phyloP scores from a whole-genome alignment of 2,113 vertebrate genomes.

The Ellobius talpinus region DNA sequence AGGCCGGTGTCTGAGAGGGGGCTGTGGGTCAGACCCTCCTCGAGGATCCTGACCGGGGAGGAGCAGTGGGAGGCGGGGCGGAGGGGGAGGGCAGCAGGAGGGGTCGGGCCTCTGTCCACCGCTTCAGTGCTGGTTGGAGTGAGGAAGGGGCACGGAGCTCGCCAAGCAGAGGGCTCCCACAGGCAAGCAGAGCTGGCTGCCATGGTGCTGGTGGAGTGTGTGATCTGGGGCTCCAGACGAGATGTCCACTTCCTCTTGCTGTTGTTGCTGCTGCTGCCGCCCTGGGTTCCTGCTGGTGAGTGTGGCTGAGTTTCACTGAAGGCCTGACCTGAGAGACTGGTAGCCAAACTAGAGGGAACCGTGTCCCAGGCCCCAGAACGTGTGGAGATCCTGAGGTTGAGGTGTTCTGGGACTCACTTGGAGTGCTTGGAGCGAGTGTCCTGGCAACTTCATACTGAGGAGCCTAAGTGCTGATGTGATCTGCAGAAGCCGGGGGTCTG shows the following conservation, averaged over 20 bases:
- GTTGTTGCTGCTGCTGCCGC: slow-evolving; percentile 1
- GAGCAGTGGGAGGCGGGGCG: slow-evolving; percentile 39
- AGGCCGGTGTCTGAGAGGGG: not conserved
- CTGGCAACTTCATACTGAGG: not conserved
- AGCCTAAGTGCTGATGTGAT: not conserved
- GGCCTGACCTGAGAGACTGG: not conserved
- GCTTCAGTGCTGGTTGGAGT: slow-evolving; percentile 82
- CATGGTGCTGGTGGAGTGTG: slow-evolving; percentile 68
- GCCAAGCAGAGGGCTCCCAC: slow-evolving; percentile 64
- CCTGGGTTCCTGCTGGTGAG: slow-evolving; percentile 71
- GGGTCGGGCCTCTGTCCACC: slow-evolving; percentile 81
- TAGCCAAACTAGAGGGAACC: not conserved
- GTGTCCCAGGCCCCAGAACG: not conserved
- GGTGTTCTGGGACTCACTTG: not conserved
- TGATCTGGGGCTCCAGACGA: not conserved
- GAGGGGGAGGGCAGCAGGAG: not conserved
- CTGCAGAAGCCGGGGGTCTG: too few relatives aligned
- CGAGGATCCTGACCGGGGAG: not conserved
- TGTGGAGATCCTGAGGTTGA: too few relatives aligned
- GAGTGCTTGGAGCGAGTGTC: not conserved
- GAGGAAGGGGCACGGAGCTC: slow-evolving; percentile 63
- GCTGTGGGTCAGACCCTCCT: not conserved
- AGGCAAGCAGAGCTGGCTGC: slow-evolving; percentile 62
- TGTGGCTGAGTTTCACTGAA: not conserved
- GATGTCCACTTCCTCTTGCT: not conserved